phyloP scores from a whole-genome alignment of 2,113 vertebrate genomes.

The Daboia siamensis region DNA sequence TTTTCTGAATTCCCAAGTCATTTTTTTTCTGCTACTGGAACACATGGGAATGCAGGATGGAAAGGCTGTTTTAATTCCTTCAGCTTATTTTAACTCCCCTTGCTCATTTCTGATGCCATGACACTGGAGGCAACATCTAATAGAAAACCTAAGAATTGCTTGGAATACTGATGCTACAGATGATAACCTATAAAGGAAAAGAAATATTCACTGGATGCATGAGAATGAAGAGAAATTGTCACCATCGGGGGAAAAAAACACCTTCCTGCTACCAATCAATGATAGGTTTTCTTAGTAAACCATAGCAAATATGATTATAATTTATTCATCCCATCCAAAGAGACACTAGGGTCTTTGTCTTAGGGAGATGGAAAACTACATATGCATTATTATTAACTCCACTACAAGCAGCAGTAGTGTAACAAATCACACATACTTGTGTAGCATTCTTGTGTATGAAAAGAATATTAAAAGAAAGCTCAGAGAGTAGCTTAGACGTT shows the following conservation, averaged over 20 bases:
- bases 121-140: background rate
- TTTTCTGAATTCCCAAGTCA: background rate
- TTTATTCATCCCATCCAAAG: background rate
- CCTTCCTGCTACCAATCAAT: background rate
- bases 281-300: background rate
- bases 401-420: background rate
- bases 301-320: background rate
- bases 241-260: background rate
- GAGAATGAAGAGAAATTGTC: background rate
- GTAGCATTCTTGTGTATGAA: background rate
- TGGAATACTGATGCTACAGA: background rate
- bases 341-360: background rate
- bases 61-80: background rate
- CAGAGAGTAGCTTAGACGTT: background rate
- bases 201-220: background rate
- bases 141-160: background rate
- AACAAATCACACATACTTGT: slow-evolving; percentile 21
- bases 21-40: background rate
- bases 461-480: background rate
- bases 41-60: background rate
- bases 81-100: background rate
- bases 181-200: background rate
- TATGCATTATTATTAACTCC: background rate
- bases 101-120: background rate
- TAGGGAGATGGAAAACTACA: background rate